Percentiles rank a stretch among this genome's conserved stretches.
phyloP scores from a whole-genome alignment of 1,140 invertebrate species.

The Xylocopa sonorina region DNA sequence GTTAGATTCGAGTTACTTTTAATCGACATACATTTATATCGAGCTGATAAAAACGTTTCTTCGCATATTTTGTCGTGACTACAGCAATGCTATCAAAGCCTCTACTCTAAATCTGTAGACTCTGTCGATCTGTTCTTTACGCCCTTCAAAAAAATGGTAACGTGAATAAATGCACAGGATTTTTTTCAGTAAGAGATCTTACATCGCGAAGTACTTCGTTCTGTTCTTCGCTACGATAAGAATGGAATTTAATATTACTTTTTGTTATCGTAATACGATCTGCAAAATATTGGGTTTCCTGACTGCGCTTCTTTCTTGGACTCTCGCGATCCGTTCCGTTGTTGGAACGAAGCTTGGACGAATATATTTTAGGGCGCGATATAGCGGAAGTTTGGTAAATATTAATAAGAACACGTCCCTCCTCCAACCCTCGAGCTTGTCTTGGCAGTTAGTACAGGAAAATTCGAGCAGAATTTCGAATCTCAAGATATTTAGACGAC shows the following conservation, averaged over 20 bases:
- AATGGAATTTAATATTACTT: slow-evolving; percentile 2
- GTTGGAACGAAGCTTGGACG: background rate
- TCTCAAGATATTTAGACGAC: background rate
- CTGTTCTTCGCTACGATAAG: background rate
- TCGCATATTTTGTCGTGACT: too few relatives aligned
- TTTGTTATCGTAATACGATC: slow-evolving; percentile 12
- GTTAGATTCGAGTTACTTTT: too few relatives aligned
- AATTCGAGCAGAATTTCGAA: slow-evolving; percentile 23
- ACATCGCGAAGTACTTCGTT: background rate
- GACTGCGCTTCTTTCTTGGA: background rate
- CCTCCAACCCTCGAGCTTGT: background rate
- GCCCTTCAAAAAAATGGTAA: too few relatives aligned
- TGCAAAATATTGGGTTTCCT: background rate
- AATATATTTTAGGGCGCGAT: slow-evolving; percentile 1
- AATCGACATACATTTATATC: too few relatives aligned
- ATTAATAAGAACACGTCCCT: slow-evolving; percentile 1
- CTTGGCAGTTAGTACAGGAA: slow-evolving; percentile 13
- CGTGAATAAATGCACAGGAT: background rate
- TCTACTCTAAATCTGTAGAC: too few relatives aligned
- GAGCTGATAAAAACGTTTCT: too few relatives aligned
- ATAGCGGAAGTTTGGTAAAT: slow-evolving; percentile 2
- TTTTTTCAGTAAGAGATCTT: background rate
- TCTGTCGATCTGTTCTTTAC: too few relatives aligned
- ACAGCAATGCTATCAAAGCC: too few relatives aligned
- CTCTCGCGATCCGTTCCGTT: background rate